A percentile compares a stretch with the other conserved stretches of the same genome.
phyloP scores from a whole-genome alignment of 1,140 invertebrate genomes.

The Monochamus saltuarius region DNA sequence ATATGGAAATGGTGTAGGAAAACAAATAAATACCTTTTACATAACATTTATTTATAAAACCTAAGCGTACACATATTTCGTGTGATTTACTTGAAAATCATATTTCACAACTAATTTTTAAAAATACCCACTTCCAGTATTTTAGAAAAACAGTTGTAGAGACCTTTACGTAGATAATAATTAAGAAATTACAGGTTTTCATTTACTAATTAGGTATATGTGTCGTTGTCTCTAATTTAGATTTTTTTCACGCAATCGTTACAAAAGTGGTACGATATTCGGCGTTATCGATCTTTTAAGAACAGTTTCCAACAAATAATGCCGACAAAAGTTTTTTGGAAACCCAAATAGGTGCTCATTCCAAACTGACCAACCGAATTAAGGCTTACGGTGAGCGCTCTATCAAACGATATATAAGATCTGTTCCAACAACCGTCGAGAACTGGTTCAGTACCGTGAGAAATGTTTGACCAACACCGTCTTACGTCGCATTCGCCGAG shows the following conservation, averaged over 20 bases:
- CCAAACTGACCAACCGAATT: no score
- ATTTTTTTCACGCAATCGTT: slow-evolving; percentile 34
- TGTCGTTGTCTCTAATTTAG: slow-evolving; percentile 51
- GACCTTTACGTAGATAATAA: slow-evolving; percentile 14
- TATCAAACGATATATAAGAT: no score
- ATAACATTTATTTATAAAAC: neutral
- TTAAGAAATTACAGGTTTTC: slow-evolving; percentile 33
- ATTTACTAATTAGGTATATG: slow-evolving; percentile 40
- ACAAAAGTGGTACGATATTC: slow-evolving; percentile 26
- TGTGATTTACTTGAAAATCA: slow-evolving; percentile 1
- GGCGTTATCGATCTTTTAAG: slow-evolving; percentile 22
- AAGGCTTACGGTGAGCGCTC: no score
- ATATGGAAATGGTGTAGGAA: neutral
- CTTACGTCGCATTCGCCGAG: no score
- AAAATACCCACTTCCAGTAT: slow-evolving; percentile 9
- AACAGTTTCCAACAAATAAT: no score
- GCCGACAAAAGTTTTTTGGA: no score
- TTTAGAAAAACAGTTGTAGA: slow-evolving; percentile 12
- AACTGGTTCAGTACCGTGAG: no score
- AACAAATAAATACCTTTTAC: neutral
- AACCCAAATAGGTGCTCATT: no score
- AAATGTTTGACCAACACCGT: no score
- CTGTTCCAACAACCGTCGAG: no score
- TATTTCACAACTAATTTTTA: slow-evolving; percentile 13
- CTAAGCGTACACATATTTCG: no score